Percentiles rank a stretch among this genome's conserved stretches.
phyloP scores from a whole-genome alignment of 2,888 invertebrate species.

The Drosophila algonquin region DNA sequence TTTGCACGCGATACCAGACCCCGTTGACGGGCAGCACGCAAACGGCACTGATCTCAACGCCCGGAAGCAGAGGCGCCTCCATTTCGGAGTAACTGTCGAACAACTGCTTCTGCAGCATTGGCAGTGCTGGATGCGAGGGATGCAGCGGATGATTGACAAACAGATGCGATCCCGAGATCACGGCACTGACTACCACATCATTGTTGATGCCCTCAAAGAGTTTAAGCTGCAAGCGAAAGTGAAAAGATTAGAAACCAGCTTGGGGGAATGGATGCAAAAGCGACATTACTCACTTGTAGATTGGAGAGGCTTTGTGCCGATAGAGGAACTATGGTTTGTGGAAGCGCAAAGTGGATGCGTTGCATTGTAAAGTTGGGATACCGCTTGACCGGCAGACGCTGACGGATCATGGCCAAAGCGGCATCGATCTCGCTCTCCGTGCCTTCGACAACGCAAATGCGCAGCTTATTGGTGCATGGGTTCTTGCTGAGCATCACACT shows the following conservation, averaged over 20 bases:
- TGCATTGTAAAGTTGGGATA: slow-evolving; percentile 91
- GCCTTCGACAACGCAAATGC: slow-evolving; percentile 94
- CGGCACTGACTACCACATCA: slow-evolving; percentile 94
- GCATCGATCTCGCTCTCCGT: slow-evolving; percentile 90
- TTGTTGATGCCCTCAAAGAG: slow-evolving; percentile 96
- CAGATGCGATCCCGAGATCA: slow-evolving; percentile 94
- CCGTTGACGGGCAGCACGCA: slow-evolving; percentile 92
- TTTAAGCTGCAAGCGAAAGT: slow-evolving; percentile 87
- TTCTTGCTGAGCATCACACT: slow-evolving; percentile 90
- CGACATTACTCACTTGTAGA: slow-evolving; percentile 83
- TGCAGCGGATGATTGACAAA: slow-evolving; percentile 98
- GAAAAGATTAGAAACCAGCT: slow-evolving; percentile 4
- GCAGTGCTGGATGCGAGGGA: slow-evolving; percentile 94
- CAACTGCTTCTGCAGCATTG: slow-evolving; percentile 92
- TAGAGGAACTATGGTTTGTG: slow-evolving; percentile 83
- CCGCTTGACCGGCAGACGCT: slow-evolving; percentile 92
- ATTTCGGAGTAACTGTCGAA: slow-evolving; percentile 91
- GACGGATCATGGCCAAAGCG: slow-evolving; percentile 93
- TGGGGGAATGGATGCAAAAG: neutral
- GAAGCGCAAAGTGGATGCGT: slow-evolving; percentile 82
- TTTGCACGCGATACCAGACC: slow-evolving; percentile 96
- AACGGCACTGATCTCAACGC: slow-evolving; percentile 91
- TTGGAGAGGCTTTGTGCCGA: slow-evolving; percentile 82
- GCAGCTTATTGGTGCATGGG: slow-evolving; percentile 89
- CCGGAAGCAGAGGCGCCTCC: slow-evolving; percentile 91